Evolutionary conservation across 2,797 vertebrate genomes (phyloP), one percentile per base, ranked within the genome.

Genomic region (Takifugu ocellatus): DNA sequence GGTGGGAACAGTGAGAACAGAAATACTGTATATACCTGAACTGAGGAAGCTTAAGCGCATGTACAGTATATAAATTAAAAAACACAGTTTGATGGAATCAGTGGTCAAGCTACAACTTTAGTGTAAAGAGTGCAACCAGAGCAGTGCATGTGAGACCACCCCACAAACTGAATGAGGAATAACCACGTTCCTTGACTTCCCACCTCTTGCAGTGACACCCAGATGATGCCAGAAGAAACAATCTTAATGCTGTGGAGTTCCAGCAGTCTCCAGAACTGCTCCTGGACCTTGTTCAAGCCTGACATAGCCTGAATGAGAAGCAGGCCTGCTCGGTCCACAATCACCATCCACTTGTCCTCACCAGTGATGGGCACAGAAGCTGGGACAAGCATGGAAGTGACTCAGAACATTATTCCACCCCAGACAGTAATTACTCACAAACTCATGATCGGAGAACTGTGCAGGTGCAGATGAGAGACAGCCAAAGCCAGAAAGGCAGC

Each of bases 231-330:
- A 0, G 83, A 74, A 1, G 91, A 88, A 24, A 89, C 77, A 0
- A 92, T 82, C 78, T 92, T 92, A 26, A 90, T 61, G 75, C 89
- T 87, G 61, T 92, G 92, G 50, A 92, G 88, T 70, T 94, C 92
- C 75, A 93, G 75, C 42, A 92, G 8, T 50, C 83, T 84, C 91
- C 93, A 92, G 63, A 67, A 50, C 33, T 90, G 77, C 25, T 86
- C 89, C 73, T 91, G 93, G 14, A 78, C 61, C 56, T 51, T 78
- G 17, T 66, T 50, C 25, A 92, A 45, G 21, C 74, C 80, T 42
- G 63, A 73, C 57, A 92, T 61, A 59, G 78, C 65, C 51, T 87
- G 88, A 68, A 90, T 56, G 24, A 90, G 74, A 36, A 90, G 68
- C 59, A 85, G 56, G 1, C 87, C 82, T 3, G 87, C 77, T 49